Evolutionary conservation across 2,113 vertebrate species (phyloP).

Genomic region (Peromyscus leucopus): DNA sequence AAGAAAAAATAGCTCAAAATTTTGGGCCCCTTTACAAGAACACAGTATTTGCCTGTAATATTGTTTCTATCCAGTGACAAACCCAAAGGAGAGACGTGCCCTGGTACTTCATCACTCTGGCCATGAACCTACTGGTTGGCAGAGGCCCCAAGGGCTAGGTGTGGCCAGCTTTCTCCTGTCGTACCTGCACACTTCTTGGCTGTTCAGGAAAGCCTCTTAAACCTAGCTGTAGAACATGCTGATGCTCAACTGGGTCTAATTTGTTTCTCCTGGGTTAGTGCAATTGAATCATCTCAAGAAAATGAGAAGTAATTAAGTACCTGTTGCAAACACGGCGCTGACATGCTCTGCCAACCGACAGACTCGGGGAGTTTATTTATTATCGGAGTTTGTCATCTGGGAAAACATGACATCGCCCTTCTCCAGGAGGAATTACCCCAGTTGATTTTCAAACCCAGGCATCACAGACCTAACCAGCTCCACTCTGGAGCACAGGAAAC

Average conservation of each 20-base stretch:
- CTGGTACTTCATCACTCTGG: background rate
- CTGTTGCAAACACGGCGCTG: slow-evolving; percentile 71
- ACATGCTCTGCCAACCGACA: slow-evolving; percentile 47
- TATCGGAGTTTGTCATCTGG: slow-evolving; percentile 12
- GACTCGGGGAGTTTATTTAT: slow-evolving; percentile 39
- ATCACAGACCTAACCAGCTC: background rate
- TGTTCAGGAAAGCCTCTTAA: slow-evolving; percentile 57
- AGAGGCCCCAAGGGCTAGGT: background rate
- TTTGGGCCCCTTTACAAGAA: background rate
- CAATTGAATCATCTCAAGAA: slow-evolving; percentile 73
- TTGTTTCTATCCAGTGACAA: background rate
- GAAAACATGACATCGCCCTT: slow-evolving; percentile 39
- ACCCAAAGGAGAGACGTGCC: background rate
- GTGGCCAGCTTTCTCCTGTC: background rate
- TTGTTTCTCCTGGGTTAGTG: slow-evolving; percentile 72
- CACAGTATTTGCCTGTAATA: background rate
- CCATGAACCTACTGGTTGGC: background rate
- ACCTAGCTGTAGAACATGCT: slow-evolving; percentile 44
- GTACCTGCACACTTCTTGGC: background rate
- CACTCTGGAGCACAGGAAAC: background rate
- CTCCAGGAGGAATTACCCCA: slow-evolving; percentile 36
- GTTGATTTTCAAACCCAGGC: slow-evolving; percentile 51
- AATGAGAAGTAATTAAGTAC: slow-evolving; percentile 77
- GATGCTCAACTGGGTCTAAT: slow-evolving; percentile 63
- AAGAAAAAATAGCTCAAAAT: background rate